phyloP scores from a whole-genome alignment of 2,797 vertebrate species.

The Ptychobarbus kaznakovi region DNA sequence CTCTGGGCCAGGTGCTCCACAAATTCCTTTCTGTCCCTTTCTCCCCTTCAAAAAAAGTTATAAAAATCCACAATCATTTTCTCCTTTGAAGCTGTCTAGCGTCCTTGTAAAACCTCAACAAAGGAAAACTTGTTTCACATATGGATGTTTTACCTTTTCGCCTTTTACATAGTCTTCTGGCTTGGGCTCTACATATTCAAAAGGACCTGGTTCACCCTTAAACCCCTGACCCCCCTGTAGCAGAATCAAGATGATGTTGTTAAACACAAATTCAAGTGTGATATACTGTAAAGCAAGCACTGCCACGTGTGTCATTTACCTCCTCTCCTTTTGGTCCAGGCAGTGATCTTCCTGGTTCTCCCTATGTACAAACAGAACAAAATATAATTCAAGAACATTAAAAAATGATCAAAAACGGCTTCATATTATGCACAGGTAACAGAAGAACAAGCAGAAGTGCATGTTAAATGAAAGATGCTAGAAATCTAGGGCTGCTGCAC shows the following conservation, averaged over 20 bases:
- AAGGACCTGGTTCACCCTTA: constrained; percentile 21
- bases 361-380: background rate
- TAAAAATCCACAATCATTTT: background rate
- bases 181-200: constrained; percentile 40
- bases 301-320: background rate
- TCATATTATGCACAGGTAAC: background rate
- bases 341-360: constrained; percentile 38
- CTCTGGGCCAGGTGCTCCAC: background rate
- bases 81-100: background rate
- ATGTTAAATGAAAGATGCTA: background rate
- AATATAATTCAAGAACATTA: background rate
- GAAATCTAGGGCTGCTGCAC: background rate
- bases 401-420: background rate
- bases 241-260: background rate
- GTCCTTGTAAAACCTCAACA: background rate
- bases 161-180: constrained; percentile 33
- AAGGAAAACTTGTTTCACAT: background rate
- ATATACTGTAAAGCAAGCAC: background rate
- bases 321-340: constrained; percentile 39
- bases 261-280: background rate
- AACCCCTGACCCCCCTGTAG: constrained; percentile 3
- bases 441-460: background rate
- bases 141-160: constrained; percentile 1
- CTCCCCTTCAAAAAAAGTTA: constrained; percentile 18
- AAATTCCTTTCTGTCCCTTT: constrained; percentile 2